Conservation (phyloP, 2,113 vertebrate species). For the Empidonax alnorum region DNA sequence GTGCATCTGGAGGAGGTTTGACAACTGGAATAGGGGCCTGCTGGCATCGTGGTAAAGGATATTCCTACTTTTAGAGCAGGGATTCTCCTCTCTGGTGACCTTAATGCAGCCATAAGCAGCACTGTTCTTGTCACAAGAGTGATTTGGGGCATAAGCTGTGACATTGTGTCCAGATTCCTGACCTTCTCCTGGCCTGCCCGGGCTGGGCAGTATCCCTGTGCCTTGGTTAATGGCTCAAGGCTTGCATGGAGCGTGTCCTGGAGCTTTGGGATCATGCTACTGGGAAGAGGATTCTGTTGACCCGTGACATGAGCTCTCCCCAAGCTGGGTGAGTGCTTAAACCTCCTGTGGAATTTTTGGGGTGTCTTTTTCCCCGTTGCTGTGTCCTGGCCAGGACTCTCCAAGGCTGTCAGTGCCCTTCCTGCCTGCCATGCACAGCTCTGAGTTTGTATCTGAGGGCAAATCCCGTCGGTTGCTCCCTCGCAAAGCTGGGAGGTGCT, state of each 20-base stretch:
- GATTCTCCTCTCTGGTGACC: background rate
- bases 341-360: background rate
- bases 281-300: background rate
- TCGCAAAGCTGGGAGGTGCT: background rate
- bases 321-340: background rate
- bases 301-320: background rate
- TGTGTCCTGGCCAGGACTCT: background rate
- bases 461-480: background rate
- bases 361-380: background rate
- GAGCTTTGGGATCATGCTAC: background rate
- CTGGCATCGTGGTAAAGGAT: rapidly evolving
- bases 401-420: background rate
- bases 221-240: rapidly evolving
- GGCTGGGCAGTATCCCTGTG: background rate
- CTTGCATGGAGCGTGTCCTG: rapidly evolving
- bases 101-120: rapidly evolving
- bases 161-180: rapidly evolving
- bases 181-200: background rate
- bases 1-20: background rate
- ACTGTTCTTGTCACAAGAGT: background rate
- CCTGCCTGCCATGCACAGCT: background rate
- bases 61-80: background rate
- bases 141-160: background rate
- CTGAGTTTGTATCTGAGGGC: background rate
- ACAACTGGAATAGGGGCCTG: background rate